phyloP scores from a whole-genome alignment of 2,888 invertebrate species.

The Sphaerophoria taeniata region DNA sequence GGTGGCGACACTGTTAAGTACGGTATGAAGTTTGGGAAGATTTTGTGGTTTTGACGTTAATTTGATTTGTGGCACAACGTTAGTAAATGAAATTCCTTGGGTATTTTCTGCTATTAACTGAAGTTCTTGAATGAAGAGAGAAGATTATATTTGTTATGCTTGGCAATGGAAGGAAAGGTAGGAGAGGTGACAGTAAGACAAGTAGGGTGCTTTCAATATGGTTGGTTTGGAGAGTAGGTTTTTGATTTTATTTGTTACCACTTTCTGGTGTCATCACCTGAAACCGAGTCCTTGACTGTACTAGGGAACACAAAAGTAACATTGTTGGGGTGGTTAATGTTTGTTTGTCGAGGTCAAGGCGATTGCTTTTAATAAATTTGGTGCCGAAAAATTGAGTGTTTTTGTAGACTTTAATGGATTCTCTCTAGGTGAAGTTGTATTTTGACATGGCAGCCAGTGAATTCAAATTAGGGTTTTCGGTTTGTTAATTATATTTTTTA shows the following conservation, averaged over 20 bases:
- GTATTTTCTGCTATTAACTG: background rate
- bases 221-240: background rate
- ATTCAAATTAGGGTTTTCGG: too few species aligned
- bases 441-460: too few species aligned
- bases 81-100: conserved; percentile 24
- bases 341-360: conserved; percentile 34
- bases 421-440: too few species aligned
- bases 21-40: background rate
- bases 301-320: conserved; percentile 2
- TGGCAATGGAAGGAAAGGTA: conserved; percentile 3
- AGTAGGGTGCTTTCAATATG: background rate
- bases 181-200: conserved; percentile 47
- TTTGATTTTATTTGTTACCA: background rate
- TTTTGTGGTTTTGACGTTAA: conserved; percentile 44
- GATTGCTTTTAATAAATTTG: conserved; percentile 61
- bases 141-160: background rate
- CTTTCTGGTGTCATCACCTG: conserved; percentile 10
- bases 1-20: background rate
- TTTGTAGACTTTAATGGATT: background rate
- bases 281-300: background rate
- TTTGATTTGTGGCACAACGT: conserved; percentile 48
- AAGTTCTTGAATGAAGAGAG: background rate
- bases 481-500: too few species aligned
- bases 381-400: conserved; percentile 3
- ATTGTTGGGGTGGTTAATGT: conserved; percentile 8